These are phyloP conservation scores for Xenopus borealis DNA, from an alignment of 2,113 vertebrate genomes.

Conservation along the genomic window DNA sequence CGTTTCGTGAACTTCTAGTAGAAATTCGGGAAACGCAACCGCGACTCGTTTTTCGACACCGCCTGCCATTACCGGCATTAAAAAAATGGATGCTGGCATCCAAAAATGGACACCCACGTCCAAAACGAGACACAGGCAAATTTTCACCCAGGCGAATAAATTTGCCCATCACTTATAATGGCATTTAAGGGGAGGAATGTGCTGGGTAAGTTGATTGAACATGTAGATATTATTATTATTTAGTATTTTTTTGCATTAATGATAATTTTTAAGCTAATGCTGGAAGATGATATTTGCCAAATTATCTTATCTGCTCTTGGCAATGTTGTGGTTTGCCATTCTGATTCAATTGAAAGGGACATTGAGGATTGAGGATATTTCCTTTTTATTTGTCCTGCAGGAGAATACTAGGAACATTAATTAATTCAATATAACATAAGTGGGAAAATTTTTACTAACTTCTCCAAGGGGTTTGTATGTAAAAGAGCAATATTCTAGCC, in stretches of 20 bases:
- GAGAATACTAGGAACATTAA: neutral
- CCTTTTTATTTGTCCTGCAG: neutral
- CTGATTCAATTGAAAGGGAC: neutral
- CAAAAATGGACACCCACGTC: too few relatives aligned
- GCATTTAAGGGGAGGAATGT: too few relatives aligned
- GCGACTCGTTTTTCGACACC: too few relatives aligned
- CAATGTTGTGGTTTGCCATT: neutral
- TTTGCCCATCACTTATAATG: too few relatives aligned
- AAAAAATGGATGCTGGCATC: too few relatives aligned
- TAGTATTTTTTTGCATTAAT: neutral
- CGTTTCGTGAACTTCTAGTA: too few relatives aligned
- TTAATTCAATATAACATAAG: neutral
- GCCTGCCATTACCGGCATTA: too few relatives aligned
- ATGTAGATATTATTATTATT: neutral
- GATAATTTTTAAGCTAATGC: neutral
- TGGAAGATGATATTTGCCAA: neutral
- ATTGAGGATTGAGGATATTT: neutral
- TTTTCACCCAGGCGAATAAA: too few relatives aligned
- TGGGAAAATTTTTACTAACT: neutral
- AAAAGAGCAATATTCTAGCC: neutral
- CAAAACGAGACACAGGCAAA: too few relatives aligned
- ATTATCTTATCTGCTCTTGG: neutral
- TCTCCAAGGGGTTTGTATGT: neutral
- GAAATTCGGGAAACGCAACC: too few relatives aligned
- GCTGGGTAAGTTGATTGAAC: too few relatives aligned